A percentile compares a stretch with the other conserved stretches of the same genome.
Evolutionary conservation across 2,113 vertebrate species (phyloP).

Genomic region (Nestor notabilis): DNA sequence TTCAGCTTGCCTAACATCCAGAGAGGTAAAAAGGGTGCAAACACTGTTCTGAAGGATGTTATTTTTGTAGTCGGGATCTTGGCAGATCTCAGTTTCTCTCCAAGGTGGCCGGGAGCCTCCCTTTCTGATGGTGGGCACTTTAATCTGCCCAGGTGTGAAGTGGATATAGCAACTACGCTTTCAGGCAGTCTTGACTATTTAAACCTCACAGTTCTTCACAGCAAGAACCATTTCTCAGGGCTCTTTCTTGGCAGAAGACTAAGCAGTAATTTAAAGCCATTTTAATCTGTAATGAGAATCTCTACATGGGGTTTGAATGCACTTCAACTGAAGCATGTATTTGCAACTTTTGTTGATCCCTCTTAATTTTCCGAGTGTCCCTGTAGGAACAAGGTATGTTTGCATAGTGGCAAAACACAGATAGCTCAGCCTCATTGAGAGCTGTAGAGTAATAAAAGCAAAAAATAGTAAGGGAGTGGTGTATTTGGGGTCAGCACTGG

Average conservation of each 20-base stretch:
- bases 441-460: background rate
- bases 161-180: background rate
- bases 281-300: slow-evolving; percentile 65
- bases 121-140: background rate
- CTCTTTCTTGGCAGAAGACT: slow-evolving; percentile 39
- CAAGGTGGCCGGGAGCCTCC: background rate
- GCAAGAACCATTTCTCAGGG: slow-evolving; percentile 39
- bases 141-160: slow-evolving; percentile 17
- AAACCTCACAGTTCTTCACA: slow-evolving; percentile 26
- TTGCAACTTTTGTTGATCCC: slow-evolving; percentile 43
- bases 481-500: background rate
- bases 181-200: slow-evolving; percentile 25
- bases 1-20: background rate
- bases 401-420: background rate
- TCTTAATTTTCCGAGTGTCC: background rate
- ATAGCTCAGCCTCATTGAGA: background rate
- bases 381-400: background rate
- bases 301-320: slow-evolving; percentile 43
- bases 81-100: background rate
- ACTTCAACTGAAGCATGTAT: slow-evolving; percentile 36
- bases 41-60: background rate
- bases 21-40: background rate
- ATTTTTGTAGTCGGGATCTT: background rate
- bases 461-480: background rate
- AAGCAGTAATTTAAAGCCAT: slow-evolving; percentile 56